Percentiles rank a stretch among this genome's conserved stretches.
Evolutionary conservation across 2,797 vertebrate species (phyloP).

Genomic region (Oryzias dopingdopingensis): DNA sequence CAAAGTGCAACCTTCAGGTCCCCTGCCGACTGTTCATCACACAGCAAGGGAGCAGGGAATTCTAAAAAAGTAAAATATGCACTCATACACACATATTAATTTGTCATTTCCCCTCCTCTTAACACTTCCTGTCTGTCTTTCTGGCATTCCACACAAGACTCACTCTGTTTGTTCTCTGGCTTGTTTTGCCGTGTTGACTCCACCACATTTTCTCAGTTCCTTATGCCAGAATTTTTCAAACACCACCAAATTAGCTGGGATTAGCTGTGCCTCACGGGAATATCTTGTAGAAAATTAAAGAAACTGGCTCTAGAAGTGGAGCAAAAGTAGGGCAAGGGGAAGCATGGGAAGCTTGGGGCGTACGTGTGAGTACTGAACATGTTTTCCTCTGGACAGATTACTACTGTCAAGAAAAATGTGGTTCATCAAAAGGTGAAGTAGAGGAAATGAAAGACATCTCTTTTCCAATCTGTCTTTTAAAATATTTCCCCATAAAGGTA

Average conservation of each 20-base stretch:
- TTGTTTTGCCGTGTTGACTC: slow-evolving; percentile 45
- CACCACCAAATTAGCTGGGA: slow-evolving; percentile 60
- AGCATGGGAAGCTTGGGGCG: slow-evolving; percentile 23
- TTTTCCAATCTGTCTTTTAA: slow-evolving; percentile 56
- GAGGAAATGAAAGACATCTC: slow-evolving; percentile 62
- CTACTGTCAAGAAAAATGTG: slow-evolving; percentile 53
- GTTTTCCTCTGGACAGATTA: slow-evolving; percentile 55
- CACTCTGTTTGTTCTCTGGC: slow-evolving; percentile 47
- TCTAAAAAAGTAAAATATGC: slow-evolving; percentile 48
- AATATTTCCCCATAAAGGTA: slow-evolving; percentile 59
- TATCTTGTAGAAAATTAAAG: slow-evolving; percentile 63
- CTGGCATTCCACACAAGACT: slow-evolving; percentile 48
- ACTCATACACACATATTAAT: slow-evolving; percentile 60
- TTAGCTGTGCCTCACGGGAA: slow-evolving; percentile 65
- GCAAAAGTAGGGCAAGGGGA: slow-evolving; percentile 57
- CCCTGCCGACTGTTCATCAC: slow-evolving; percentile 67
- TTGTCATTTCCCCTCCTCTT: slow-evolving; percentile 58
- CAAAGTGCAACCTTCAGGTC: slow-evolving; percentile 73
- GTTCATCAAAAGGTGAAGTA: slow-evolving; percentile 58
- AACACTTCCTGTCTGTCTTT: slow-evolving; percentile 53
- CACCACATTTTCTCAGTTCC: slow-evolving; percentile 59
- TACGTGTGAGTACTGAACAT: slow-evolving; percentile 9
- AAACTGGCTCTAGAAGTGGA: slow-evolving; percentile 47
- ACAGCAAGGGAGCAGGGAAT: slow-evolving; percentile 48
- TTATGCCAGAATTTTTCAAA: slow-evolving; percentile 53